A percentile compares a stretch with the other conserved stretches of the same genome.
Conservation (phyloP, 2,888 invertebrate genomes). For the Smittia aterrima region DNA sequence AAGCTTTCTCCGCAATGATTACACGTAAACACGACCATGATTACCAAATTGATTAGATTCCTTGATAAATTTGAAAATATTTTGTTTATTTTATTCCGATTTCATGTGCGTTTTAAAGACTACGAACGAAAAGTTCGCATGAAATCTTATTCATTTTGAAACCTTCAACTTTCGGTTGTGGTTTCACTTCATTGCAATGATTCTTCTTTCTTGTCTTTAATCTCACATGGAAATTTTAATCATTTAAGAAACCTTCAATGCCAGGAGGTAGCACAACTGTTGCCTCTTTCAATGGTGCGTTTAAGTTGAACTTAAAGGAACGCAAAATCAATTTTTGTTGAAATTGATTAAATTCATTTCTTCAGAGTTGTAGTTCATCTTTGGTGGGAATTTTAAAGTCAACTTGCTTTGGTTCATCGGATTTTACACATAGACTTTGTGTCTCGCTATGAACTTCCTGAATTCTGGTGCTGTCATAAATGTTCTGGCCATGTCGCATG, state of each 20-base stretch:
- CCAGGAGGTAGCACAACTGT: too few relatives aligned
- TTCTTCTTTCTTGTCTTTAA: slow-evolving; percentile 21
- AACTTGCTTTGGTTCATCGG: background rate
- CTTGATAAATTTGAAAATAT: too few relatives aligned
- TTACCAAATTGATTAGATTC: slow-evolving; percentile 41
- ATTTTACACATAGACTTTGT: slow-evolving; percentile 56
- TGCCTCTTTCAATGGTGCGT: too few relatives aligned
- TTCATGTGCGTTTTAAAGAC: too few relatives aligned
- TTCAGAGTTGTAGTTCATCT: background rate
- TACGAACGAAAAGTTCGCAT: too few relatives aligned
- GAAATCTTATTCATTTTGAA: too few relatives aligned
- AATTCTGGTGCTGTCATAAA: slow-evolving; percentile 57
- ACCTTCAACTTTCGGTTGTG: background rate
- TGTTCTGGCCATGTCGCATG: slow-evolving; percentile 57
- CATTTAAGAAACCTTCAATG: too few relatives aligned
- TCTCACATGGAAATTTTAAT: background rate
- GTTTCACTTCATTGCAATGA: background rate
- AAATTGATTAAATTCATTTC: background rate
- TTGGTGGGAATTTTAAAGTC: background rate
- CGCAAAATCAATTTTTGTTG: too few relatives aligned
- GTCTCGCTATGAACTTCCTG: slow-evolving; percentile 64
- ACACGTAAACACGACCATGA: slow-evolving; percentile 94
- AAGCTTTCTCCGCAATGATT: slow-evolving; percentile 86
- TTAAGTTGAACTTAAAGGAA: too few relatives aligned
- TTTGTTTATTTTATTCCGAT: too few relatives aligned